Evolutionary conservation across 2,888 invertebrate genomes (phyloP).

Genomic region (Hesperia comma): DNA sequence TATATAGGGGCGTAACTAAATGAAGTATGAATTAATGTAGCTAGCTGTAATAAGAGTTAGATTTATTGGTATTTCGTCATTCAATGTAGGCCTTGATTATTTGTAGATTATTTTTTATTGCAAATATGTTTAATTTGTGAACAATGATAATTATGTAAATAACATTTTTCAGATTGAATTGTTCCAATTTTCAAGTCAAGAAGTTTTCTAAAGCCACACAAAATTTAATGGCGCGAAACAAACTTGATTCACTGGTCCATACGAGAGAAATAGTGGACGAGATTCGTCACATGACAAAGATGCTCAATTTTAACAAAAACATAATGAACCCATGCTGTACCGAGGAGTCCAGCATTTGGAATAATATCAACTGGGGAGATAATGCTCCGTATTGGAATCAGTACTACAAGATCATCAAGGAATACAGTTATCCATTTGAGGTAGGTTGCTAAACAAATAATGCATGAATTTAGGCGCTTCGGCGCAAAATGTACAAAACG

Average conservation of each 20-base stretch:
- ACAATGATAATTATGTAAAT: background rate
- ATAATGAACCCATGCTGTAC: constrained; percentile 42
- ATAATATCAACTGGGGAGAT: constrained; percentile 76
- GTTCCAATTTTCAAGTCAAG: constrained; percentile 68
- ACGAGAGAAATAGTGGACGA: constrained; percentile 69
- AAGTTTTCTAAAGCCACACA: constrained; percentile 73
- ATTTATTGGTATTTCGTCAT: too few relatives aligned
- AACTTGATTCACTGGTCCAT: constrained; percentile 58
- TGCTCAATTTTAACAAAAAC: constrained; percentile 64
- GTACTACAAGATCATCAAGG: constrained; percentile 68
- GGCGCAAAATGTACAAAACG: too few relatives aligned
- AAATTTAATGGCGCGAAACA: constrained; percentile 67
- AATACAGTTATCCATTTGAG: constrained; percentile 73
- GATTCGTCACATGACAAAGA: constrained; percentile 64
- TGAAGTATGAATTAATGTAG: too few relatives aligned
- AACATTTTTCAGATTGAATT: constrained; percentile 66
- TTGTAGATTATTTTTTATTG: too few relatives aligned
- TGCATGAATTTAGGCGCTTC: too few relatives aligned
- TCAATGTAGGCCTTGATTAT: too few relatives aligned
- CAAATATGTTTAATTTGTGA: too few relatives aligned
- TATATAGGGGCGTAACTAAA: too few relatives aligned
- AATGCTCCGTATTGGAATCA: constrained; percentile 80
- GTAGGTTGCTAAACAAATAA: constrained; percentile 46
- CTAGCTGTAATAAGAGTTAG: too few relatives aligned
- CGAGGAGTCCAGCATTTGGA: constrained; percentile 52